Evolutionary conservation across 1,140 invertebrate species (phyloP).

Genomic region (Dolichoris vasculosae): DNA sequence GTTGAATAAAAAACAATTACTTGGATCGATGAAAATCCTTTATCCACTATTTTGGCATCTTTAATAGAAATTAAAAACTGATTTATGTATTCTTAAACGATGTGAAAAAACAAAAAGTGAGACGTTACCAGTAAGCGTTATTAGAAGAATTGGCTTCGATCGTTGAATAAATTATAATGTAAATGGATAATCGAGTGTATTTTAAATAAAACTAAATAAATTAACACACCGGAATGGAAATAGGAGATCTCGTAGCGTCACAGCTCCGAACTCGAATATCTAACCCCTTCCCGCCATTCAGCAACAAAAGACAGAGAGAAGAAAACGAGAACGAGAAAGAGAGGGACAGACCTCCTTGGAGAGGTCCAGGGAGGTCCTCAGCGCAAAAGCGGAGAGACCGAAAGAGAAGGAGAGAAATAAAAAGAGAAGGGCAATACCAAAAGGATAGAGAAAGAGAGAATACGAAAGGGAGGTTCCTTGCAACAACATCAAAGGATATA

Average conservation of each 20-base stretch:
- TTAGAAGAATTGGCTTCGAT: neutral
- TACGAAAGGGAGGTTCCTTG: constrained; percentile 58
- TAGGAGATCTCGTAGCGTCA: constrained; percentile 26
- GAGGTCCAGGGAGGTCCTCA: constrained; percentile 69
- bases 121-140: neutral
- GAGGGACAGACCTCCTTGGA: constrained; percentile 64
- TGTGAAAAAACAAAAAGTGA: neutral
- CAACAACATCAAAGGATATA: constrained; percentile 65
- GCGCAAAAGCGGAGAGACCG: constrained; percentile 39
- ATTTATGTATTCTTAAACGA: neutral
- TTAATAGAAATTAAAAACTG: neutral
- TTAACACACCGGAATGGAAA: constrained; percentile 35
- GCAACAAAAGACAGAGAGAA: constrained; percentile 23
- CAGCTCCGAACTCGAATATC: constrained; percentile 16
- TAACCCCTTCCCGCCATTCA: constrained; percentile 42
- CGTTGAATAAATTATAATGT: neutral
- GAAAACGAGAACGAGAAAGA: constrained; percentile 43
- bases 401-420: constrained; percentile 42
- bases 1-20: no score
- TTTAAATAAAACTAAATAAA: neutral
- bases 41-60: neutral
- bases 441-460: constrained; percentile 49
- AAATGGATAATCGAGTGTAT: neutral
- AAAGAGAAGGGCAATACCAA: constrained; percentile 32
- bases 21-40: neutral